phyloP scores from a whole-genome alignment of 1,140 invertebrate species.

The Ptiloglossa arizonensis region DNA sequence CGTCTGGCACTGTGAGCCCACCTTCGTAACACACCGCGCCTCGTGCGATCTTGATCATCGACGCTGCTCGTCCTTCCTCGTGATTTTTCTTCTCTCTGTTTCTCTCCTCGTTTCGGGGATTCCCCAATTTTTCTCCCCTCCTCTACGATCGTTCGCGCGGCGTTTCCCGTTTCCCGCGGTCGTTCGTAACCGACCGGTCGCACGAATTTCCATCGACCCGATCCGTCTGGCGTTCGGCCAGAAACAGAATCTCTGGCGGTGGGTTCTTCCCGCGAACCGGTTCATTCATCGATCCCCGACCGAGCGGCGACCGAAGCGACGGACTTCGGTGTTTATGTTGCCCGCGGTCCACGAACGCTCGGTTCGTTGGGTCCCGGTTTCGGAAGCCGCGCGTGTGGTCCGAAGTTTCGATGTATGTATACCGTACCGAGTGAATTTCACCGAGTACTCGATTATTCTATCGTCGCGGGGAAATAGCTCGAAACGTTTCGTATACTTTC shows the following conservation, averaged over 20 bases:
- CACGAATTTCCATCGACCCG: constrained; percentile 67
- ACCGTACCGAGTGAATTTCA: neutral
- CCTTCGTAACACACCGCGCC: constrained; percentile 1
- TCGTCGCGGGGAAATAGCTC: no score
- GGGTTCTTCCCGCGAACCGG: constrained; percentile 33
- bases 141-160: no score
- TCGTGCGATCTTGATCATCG: constrained; percentile 66
- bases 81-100: neutral
- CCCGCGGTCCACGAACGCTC: neutral
- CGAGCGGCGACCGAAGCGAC: neutral
- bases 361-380: neutral
- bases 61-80: constrained; percentile 12
- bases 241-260: constrained; percentile 61
- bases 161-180: constrained; percentile 27
- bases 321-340: constrained; percentile 24
- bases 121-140: neutral
- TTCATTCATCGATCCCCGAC: constrained; percentile 54
- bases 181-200: constrained; percentile 29
- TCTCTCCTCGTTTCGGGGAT: no score
- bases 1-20: neutral
- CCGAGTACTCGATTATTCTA: neutral
- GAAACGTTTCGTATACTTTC: neutral
- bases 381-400: neutral
- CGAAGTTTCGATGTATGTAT: neutral
- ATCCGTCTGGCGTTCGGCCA: constrained; percentile 56